These are phyloP conservation scores for Etia nguti DNA, from an alignment of 2,113 vertebrate species.

Conservation along the genomic window DNA sequence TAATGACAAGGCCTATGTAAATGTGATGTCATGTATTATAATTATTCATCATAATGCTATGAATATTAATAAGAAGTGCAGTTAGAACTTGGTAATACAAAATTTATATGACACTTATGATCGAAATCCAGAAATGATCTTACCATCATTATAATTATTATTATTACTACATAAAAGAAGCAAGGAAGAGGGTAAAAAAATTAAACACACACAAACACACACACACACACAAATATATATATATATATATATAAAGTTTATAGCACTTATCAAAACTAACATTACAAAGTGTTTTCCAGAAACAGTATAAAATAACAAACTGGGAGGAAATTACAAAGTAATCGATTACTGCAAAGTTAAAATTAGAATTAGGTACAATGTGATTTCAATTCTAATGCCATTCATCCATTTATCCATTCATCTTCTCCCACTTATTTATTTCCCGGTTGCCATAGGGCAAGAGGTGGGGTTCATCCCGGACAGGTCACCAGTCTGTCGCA, in stretches of 20 bases:
- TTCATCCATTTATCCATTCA: background rate
- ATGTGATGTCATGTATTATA: background rate
- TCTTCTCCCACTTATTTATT: background rate
- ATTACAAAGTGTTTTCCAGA: background rate
- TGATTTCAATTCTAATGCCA: background rate
- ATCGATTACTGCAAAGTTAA: background rate
- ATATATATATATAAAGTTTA: background rate
- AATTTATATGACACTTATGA: background rate
- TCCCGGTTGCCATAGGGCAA: background rate
- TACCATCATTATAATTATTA: background rate
- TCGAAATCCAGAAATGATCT: background rate
- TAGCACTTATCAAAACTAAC: background rate
- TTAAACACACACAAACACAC: background rate
- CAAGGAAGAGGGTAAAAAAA: background rate
- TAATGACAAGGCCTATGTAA: background rate
- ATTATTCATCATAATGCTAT: background rate
- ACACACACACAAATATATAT: rapidly evolving
- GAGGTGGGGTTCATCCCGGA: background rate
- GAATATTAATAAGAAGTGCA: background rate
- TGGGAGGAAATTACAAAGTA: background rate
- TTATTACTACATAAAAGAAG: background rate
- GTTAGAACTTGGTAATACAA: background rate
- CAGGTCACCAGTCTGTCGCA: background rate
- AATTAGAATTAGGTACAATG: background rate
- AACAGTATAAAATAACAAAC: background rate